A percentile compares a stretch with the other conserved stretches of the same genome.
These are phyloP conservation scores for Agrilus planipennis DNA, from an alignment of 1,140 invertebrate species.

Conservation along the genomic window DNA sequence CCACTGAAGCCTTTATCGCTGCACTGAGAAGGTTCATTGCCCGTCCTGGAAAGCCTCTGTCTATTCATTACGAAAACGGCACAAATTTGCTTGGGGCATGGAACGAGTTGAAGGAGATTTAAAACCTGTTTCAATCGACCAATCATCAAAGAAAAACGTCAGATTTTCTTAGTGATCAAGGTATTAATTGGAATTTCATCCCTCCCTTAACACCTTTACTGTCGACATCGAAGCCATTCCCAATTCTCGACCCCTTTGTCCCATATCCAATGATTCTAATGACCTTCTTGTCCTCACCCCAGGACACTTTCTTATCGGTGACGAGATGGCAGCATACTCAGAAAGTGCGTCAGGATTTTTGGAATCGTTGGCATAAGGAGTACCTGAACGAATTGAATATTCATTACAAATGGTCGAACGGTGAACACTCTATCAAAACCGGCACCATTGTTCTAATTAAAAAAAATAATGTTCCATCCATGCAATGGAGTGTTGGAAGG, in stretches of 20 bases:
- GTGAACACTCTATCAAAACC: constrained; percentile 10
- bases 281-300: too few species aligned
- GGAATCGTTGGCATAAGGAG: constrained; percentile 12
- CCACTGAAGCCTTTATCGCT: too few species aligned
- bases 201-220: constrained; percentile 15
- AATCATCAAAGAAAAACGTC: constrained; percentile 1
- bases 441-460: constrained; percentile 26
- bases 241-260: constrained; percentile 1
- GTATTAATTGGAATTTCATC: constrained; percentile 24
- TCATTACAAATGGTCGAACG: constrained; percentile 16
- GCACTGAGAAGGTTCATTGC: constrained; percentile 2
- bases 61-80: constrained; percentile 3
- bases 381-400: constrained; percentile 22
- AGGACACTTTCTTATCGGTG: too few species aligned
- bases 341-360: background rate
- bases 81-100: background rate
- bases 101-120: too few species aligned
- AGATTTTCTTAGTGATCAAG: too few species aligned
- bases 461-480: constrained; percentile 25
- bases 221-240: background rate
- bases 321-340: background rate
- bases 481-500: constrained; percentile 23
- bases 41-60: background rate
- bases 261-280: background rate
- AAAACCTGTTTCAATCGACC: too few species aligned